Percentiles rank a stretch among this genome's conserved stretches.
Conservation (phyloP, 2,888 invertebrate species). For the Pristionchus mayeri region DNA sequence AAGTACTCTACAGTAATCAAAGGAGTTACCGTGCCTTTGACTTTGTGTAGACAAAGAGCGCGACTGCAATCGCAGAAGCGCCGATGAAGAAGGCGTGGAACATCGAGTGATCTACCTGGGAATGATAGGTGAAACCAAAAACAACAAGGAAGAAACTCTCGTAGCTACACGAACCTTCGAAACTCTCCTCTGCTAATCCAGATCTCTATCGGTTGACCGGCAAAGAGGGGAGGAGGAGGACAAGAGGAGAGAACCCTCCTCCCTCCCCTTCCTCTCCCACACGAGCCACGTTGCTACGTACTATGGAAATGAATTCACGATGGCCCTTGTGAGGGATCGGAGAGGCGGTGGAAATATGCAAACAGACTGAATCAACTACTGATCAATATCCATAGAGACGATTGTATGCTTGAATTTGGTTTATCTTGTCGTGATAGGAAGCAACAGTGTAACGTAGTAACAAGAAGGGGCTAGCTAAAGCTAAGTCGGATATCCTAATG, state of each 20-base stretch:
- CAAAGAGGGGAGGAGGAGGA: not conserved
- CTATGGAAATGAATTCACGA: constrained; percentile 16
- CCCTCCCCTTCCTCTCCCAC: not conserved
- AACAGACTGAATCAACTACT: not conserved
- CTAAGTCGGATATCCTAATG: not conserved
- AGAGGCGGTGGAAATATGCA: not conserved
- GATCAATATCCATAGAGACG: not conserved
- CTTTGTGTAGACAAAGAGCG: constrained; percentile 60
- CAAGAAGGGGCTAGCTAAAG: not conserved
- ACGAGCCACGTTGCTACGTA: constrained; percentile 21
- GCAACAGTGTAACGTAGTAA: not conserved
- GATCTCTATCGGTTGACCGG: not conserved
- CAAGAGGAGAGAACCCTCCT: not conserved
- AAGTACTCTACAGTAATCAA: constrained; percentile 77
- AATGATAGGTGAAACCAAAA: not conserved
- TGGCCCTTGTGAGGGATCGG: constrained; percentile 20
- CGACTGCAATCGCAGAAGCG: constrained; percentile 17
- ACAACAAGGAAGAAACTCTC: not conserved
- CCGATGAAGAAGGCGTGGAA: constrained; percentile 26
- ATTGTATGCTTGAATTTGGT: not conserved
- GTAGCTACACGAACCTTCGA: not conserved
- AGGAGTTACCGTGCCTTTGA: constrained; percentile 70
- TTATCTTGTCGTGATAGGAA: constrained; percentile 14
- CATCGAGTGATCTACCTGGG: constrained; percentile 11
- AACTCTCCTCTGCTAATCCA: not conserved